Evolutionary conservation across 1,140 invertebrate species (phyloP), one percentile per base, ranked within the genome.

Genomic region (Forficula auricularia): DNA sequence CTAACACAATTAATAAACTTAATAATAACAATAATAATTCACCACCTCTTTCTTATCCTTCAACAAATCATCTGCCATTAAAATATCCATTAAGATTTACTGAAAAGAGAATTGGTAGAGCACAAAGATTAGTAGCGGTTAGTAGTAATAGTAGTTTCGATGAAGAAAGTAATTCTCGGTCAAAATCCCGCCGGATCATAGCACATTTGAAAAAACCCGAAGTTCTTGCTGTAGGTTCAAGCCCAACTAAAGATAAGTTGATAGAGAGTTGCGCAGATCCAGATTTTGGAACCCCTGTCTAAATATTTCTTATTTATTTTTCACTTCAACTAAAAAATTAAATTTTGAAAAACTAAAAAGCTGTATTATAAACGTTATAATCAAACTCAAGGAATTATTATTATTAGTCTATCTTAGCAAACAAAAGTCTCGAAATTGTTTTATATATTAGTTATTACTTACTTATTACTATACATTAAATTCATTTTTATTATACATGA

Each of bases 271-370:
- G 66, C 47, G 70, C 68, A 6, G 68, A 72, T 60, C 68, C 68
- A 1, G 68, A 70, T 58, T 72, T 72, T 56, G 70, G 70, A 35
- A 72, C 70, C 10, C 70, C 70, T 16, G 70, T 72, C 46, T 72
- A 64, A 64, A 42, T 19, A 6, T 27, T 27, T 27, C 10, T 27
- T 27, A 27, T 6, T 27, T 27, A 6, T 27, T 6, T 27, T 27
- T 27, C 22, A n/a, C n/a, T n/a, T n/a, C n/a, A n/a, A n/a, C n/a
- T n/a, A n/a, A n/a, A n/a, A n/a, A n/a, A n/a, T n/a, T n/a, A n/a
- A n/a, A n/a, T n/a, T n/a, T n/a, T n/a, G n/a, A 27, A 27, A 27
- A 27, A 27, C 22, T 27, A 27, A 27, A 27, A 27, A 27, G 10
- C 22, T 4, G 4, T 6, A 27, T 6, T 27, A 27, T 27, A 27